phyloP scores from a whole-genome alignment of 2,888 invertebrate genomes.

The Bombyx huttoni region DNA sequence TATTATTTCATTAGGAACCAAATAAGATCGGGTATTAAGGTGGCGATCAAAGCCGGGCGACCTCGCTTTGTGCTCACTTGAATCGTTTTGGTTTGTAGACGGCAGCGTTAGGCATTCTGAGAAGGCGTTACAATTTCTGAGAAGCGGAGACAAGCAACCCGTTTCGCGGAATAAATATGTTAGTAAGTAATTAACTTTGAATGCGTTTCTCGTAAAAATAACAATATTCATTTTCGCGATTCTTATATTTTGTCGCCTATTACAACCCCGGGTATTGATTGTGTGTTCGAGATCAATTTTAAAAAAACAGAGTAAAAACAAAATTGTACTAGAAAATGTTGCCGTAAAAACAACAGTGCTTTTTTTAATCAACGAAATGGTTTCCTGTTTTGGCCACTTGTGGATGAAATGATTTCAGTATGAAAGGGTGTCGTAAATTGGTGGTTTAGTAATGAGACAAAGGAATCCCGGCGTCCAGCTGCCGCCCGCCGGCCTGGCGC shows the following conservation, averaged over 20 bases:
- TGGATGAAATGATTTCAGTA: background rate
- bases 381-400: background rate
- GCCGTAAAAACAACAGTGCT: no score
- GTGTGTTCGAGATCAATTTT: no score
- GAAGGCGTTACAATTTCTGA: conserved; percentile 72
- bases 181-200: no score
- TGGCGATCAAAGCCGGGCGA: conserved; percentile 33
- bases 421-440: conserved; percentile 10
- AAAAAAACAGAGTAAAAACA: no score
- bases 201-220: no score
- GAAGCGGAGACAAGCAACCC: conserved; percentile 64
- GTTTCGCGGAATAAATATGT: conserved; percentile 8
- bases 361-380: no score
- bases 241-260: no score
- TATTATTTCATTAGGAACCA: conserved; percentile 23
- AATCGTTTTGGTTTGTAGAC: conserved; percentile 47
- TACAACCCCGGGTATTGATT: no score
- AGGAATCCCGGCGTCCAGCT: conserved; percentile 66
- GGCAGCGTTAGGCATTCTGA: conserved; percentile 60
- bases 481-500: conserved; percentile 72
- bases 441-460: conserved; percentile 61
- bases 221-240: no score
- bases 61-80: conserved; percentile 62
- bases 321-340: no score
- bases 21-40: conserved; percentile 32